phyloP scores from a whole-genome alignment of 2,113 vertebrate genomes.

The Peromyscus californicus region DNA sequence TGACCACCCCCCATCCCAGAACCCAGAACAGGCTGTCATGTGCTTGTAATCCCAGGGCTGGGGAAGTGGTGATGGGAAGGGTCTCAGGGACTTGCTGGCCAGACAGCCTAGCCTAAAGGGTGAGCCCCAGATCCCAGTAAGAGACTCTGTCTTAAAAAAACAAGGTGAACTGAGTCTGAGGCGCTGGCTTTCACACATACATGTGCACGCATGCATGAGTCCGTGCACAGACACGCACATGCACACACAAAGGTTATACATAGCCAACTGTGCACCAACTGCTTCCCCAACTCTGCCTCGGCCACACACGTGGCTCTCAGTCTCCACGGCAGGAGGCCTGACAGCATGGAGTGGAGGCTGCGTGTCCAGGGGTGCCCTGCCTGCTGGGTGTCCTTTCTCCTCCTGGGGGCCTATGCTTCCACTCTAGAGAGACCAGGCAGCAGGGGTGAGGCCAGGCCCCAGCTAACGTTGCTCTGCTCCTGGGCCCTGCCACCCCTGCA shows the following conservation, averaged over 20 bases:
- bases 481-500: neutral
- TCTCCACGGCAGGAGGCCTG: neutral
- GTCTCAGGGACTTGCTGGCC: neutral
- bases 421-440: fast-evolving
- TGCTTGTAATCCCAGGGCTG: neutral
- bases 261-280: fast-evolving
- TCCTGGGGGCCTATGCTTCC: neutral
- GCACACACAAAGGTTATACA: neutral
- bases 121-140: neutral
- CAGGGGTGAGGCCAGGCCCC: fast-evolving
- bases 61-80: neutral
- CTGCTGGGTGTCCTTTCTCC: neutral
- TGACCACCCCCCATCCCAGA: fast-evolving
- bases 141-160: neutral
- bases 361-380: neutral
- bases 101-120: neutral
- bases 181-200: neutral
- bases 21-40: neutral
- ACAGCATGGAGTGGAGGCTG: too few relatives aligned
- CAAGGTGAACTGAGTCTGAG: neutral
- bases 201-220: too few relatives aligned
- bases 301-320: fast-evolving
- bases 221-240: neutral
- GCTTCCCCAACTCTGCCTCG: too few relatives aligned
- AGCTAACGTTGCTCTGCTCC: fast-evolving